phyloP scores from a whole-genome alignment of 92 coral and sea anemone genomes.

The Galaxea fascicularis region DNA sequence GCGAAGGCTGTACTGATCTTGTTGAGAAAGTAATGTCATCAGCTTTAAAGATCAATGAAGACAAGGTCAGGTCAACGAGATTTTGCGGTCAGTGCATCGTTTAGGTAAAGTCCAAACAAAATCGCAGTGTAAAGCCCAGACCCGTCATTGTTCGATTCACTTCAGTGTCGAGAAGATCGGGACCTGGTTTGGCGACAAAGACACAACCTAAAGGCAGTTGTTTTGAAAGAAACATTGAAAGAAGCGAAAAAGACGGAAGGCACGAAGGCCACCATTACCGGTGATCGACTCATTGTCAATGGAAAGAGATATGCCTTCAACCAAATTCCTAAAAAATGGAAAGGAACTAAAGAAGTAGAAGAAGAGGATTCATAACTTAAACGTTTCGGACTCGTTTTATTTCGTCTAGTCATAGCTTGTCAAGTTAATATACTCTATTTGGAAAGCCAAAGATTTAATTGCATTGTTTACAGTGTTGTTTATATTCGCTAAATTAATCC shows the following conservation, averaged over 20 bases:
- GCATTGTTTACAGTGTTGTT: neutral
- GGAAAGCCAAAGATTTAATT: too few species aligned
- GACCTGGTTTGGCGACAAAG: slow-evolving; percentile 38
- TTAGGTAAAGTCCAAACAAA: slow-evolving; percentile 10
- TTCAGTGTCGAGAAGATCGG: slow-evolving; percentile 55
- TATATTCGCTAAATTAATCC: neutral
- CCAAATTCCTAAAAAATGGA: neutral
- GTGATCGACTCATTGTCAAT: neutral
- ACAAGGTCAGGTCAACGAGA: neutral
- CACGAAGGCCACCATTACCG: neutral
- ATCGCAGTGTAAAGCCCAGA: neutral
- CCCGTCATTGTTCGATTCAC: slow-evolving; percentile 2
- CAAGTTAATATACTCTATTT: too few species aligned
- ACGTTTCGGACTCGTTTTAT: neutral
- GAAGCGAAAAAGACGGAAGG: slow-evolving; percentile 19
- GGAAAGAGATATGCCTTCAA: neutral
- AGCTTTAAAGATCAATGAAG: neutral
- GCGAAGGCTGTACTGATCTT: neutral
- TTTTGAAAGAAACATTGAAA: neutral
- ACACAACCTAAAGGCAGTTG: slow-evolving; percentile 58
- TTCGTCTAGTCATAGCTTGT: neutral
- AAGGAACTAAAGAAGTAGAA: neutral
- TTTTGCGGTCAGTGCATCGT: slow-evolving; percentile 11
- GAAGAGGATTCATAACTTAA: slow-evolving; percentile 5
- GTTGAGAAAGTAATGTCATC: neutral